Evolutionary conservation across 1,140 invertebrate genomes (phyloP).

Genomic region (Philopotamus ludificatus): DNA sequence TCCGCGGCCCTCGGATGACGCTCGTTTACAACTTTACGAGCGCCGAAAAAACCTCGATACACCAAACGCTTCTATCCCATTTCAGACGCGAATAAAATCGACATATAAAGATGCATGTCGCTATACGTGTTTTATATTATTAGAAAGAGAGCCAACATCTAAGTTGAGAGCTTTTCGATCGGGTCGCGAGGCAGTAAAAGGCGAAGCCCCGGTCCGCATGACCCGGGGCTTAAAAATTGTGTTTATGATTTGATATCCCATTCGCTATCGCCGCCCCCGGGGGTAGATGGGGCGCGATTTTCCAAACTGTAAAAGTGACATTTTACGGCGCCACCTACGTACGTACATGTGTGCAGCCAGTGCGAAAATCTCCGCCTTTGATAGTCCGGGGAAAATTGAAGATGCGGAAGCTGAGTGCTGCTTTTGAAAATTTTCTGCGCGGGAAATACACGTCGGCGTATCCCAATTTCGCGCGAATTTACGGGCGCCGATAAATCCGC

Average conservation of each 20-base stretch:
- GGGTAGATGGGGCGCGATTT: not conserved
- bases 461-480: not conserved
- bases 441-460: not conserved
- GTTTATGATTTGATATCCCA: slow-evolving; percentile 13
- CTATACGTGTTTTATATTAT: not conserved
- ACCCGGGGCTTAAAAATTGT: slow-evolving; percentile 6
- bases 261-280: not conserved
- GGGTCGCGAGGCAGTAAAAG: not conserved
- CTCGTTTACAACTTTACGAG: too few species aligned
- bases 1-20: too few species aligned
- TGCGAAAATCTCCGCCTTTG: not conserved
- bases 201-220: not conserved
- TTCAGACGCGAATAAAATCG: not conserved
- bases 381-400: slow-evolving; percentile 1
- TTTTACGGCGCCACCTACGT: too few species aligned
- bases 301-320: slow-evolving; percentile 7
- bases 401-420: not conserved
- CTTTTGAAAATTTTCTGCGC: too few species aligned
- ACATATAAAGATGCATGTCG: not conserved
- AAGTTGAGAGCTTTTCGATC: not conserved
- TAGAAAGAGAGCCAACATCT: not conserved
- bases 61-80: not conserved
- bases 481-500: too few species aligned
- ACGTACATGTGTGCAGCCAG: not conserved
- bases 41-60: too few species aligned